Conservation (phyloP, 2,888 invertebrate species). For the Drosophila melanosoma region DNA sequence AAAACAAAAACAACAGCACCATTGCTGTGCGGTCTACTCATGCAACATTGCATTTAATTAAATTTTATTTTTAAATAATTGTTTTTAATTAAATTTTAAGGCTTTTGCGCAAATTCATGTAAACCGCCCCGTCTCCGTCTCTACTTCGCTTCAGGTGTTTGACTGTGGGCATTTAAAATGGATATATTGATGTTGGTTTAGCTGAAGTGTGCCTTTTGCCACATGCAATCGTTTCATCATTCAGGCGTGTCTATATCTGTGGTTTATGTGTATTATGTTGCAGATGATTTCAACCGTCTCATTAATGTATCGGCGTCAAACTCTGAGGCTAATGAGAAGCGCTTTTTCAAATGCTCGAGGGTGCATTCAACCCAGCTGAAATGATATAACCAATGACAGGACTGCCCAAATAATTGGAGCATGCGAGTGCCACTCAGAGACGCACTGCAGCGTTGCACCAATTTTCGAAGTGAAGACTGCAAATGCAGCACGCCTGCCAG, state of each 20-base stretch:
- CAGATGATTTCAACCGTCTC: slow-evolving; percentile 52
- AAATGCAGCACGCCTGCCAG: slow-evolving; percentile 34
- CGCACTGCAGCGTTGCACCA: slow-evolving; percentile 67
- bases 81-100: slow-evolving; percentile 76
- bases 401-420: slow-evolving; percentile 72
- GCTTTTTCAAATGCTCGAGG: slow-evolving; percentile 51
- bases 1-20: slow-evolving; percentile 17
- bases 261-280: slow-evolving; percentile 34
- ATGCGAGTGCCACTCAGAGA: slow-evolving; percentile 74
- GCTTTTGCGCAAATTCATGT: slow-evolving; percentile 74
- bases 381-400: slow-evolving; percentile 75
- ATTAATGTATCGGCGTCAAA: slow-evolving; percentile 39
- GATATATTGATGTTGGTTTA: slow-evolving; percentile 12
- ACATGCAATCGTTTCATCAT: slow-evolving; percentile 75
- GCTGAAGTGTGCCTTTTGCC: slow-evolving; percentile 54
- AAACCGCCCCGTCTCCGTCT: slow-evolving; percentile 1
- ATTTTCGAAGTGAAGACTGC: slow-evolving; percentile 21
- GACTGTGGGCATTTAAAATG: slow-evolving; percentile 18
- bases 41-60: slow-evolving; percentile 79
- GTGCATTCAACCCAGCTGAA: slow-evolving; percentile 66
- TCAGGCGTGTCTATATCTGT: slow-evolving; percentile 36
- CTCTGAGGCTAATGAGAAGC: slow-evolving; percentile 68
- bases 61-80: slow-evolving; percentile 79
- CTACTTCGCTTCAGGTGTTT: slow-evolving; percentile 38
- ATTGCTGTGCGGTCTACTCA: slow-evolving; percentile 63